Evolutionary conservation across 1,140 invertebrate species (phyloP).

Genomic region (Lepidurus arcticus): DNA sequence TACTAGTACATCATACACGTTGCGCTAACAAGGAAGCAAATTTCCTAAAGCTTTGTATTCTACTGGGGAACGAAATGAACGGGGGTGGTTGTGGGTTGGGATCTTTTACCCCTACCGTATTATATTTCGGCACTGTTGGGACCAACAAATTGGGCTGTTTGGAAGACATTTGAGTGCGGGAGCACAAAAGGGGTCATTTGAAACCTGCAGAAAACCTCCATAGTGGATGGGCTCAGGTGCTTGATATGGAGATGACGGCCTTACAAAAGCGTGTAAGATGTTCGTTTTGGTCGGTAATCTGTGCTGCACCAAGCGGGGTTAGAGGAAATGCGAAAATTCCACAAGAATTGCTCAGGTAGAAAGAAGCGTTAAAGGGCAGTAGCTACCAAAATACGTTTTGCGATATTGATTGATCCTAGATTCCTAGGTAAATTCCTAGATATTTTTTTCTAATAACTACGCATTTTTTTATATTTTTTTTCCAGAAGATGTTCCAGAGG

Average conservation of each 20-base stretch:
- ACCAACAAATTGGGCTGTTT: conserved; percentile 17
- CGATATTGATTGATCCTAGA: too few relatives aligned
- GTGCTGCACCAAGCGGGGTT: too few relatives aligned
- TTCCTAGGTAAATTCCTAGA: too few relatives aligned
- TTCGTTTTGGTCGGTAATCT: neutral
- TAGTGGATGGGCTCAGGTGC: neutral
- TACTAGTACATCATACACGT: neutral
- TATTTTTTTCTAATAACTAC: too few relatives aligned
- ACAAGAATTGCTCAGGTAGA: too few relatives aligned
- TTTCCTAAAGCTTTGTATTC: neutral
- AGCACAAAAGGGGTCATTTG: conserved; percentile 7
- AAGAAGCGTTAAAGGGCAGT: too few relatives aligned
- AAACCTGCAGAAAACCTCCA: neutral
- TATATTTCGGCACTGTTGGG: conserved; percentile 13
- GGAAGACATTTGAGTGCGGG: neutral
- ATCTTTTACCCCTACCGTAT: conserved; percentile 1
- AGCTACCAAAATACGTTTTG: too few relatives aligned
- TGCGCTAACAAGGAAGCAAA: conserved; percentile 3
- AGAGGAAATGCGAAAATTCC: too few relatives aligned
- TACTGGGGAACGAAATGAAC: neutral
- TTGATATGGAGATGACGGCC: neutral
- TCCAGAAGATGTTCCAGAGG: too few relatives aligned
- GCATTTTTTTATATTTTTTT: too few relatives aligned
- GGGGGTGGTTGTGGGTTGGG: neutral
- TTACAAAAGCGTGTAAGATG: neutral